These are phyloP conservation scores for Diarsia mendica DNA, from an alignment of 2,888 invertebrate species.

Conservation along the genomic window DNA sequence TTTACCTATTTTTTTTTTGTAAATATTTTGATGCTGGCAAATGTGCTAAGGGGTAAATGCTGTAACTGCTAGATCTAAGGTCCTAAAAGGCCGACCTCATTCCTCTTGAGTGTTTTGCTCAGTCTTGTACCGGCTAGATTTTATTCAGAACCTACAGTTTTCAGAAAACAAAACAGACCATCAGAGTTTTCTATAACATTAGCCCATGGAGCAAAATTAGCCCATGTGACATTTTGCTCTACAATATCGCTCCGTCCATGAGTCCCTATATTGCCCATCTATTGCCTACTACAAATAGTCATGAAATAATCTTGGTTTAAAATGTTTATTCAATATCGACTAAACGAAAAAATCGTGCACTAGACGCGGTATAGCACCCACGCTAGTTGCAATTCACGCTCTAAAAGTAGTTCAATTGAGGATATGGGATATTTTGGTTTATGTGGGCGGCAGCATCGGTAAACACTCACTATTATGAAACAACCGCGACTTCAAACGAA, in stretches of 20 bases:
- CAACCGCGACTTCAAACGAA: slow-evolving; percentile 24
- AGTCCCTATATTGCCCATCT: background rate
- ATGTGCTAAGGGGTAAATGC: background rate
- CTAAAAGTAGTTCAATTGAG: slow-evolving; percentile 52
- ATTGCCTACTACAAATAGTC: background rate
- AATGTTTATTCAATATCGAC: slow-evolving; percentile 10
- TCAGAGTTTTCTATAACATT: background rate
- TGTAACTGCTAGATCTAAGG: background rate
- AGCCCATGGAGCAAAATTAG: background rate
- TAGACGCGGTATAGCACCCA: slow-evolving; percentile 22
- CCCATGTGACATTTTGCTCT: background rate
- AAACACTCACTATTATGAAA: slow-evolving; percentile 39
- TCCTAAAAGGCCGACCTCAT: background rate
- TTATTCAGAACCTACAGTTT: background rate
- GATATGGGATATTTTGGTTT: slow-evolving; percentile 50
- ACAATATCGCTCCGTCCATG: background rate
- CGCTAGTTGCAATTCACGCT: slow-evolving; percentile 34
- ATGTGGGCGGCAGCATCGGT: slow-evolving; percentile 38
- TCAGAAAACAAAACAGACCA: background rate
- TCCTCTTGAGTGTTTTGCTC: background rate
- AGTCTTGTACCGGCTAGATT: background rate
- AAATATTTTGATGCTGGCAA: background rate
- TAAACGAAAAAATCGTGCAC: background rate
- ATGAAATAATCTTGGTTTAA: background rate
- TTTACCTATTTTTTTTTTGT: too few species aligned